phyloP scores from a whole-genome alignment of 1,140 invertebrate species.

The Ylistrum balloti region DNA sequence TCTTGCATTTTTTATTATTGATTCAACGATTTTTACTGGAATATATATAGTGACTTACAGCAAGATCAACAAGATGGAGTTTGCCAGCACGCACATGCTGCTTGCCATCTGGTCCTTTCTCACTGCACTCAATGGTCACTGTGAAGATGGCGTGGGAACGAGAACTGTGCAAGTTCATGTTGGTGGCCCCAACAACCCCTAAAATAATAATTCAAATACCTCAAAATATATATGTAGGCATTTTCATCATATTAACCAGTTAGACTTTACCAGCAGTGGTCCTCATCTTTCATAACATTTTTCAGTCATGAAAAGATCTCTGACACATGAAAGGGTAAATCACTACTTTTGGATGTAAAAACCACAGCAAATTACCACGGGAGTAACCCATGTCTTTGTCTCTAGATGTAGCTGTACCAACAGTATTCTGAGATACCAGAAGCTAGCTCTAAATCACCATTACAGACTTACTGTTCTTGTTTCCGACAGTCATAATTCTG shows the following conservation, averaged over 20 bases:
- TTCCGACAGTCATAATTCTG: slow-evolving; percentile 90
- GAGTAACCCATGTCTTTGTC: no score
- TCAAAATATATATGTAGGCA: no score
- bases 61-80: slow-evolving; percentile 96
- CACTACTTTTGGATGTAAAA: no score
- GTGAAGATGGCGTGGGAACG: slow-evolving; percentile 98
- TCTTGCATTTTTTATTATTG: no score
- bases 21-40: no score
- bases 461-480: slow-evolving; percentile 88
- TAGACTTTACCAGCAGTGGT: background rate
- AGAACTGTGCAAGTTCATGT: slow-evolving; percentile 90
- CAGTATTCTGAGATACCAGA: no score
- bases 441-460: no score
- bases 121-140: slow-evolving; percentile 96
- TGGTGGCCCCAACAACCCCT: slow-evolving; percentile 87
- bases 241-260: background rate
- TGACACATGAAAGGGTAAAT: no score
- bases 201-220: background rate
- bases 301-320: no score
- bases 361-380: no score
- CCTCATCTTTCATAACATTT: no score
- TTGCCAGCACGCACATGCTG: slow-evolving; percentile 97
- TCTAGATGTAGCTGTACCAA: no score
- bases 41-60: slow-evolving; percentile 82
- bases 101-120: slow-evolving; percentile 93